Evolutionary conservation across 2,888 invertebrate genomes (phyloP).

Genomic region (Dorcus parallelipipedus): DNA sequence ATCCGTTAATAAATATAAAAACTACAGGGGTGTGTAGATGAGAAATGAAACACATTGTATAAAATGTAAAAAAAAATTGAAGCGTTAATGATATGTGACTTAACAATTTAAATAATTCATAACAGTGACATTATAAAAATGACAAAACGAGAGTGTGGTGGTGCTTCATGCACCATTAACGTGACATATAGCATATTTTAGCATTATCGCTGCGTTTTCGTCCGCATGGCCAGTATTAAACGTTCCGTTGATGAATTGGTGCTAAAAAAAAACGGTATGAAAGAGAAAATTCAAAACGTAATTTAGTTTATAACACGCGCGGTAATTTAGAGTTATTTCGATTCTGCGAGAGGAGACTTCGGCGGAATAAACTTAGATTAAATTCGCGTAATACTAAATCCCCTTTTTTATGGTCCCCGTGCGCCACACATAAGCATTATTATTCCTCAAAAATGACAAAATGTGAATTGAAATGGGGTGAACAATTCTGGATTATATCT

Average conservation of each 20-base stretch:
- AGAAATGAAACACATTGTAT: too few relatives aligned
- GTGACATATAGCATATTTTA: conserved; percentile 7
- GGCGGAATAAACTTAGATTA: conserved; percentile 29
- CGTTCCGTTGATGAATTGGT: too few relatives aligned
- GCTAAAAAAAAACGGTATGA: background rate
- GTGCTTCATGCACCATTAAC: conserved; percentile 10
- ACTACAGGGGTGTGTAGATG: too few relatives aligned
- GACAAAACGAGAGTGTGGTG: background rate
- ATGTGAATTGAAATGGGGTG: conserved; percentile 43
- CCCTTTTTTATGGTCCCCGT: conserved; percentile 42
- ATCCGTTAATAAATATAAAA: too few relatives aligned
- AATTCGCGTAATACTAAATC: conserved; percentile 33
- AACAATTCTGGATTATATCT: conserved; percentile 40
- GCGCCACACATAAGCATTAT: conserved; percentile 41
- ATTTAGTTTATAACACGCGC: background rate
- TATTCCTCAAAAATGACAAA: conserved; percentile 44
- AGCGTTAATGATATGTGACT: too few relatives aligned
- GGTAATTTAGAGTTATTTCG: conserved; percentile 4
- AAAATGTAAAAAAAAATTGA: too few relatives aligned
- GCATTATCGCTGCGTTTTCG: background rate
- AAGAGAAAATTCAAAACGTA: background rate
- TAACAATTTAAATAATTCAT: background rate
- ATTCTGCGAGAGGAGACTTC: conserved; percentile 1
- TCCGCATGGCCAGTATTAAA: background rate
- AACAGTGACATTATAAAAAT: conserved; percentile 11